Conservation (phyloP, 2,113 vertebrate genomes). For the Girardinichthys multiradiatus region DNA sequence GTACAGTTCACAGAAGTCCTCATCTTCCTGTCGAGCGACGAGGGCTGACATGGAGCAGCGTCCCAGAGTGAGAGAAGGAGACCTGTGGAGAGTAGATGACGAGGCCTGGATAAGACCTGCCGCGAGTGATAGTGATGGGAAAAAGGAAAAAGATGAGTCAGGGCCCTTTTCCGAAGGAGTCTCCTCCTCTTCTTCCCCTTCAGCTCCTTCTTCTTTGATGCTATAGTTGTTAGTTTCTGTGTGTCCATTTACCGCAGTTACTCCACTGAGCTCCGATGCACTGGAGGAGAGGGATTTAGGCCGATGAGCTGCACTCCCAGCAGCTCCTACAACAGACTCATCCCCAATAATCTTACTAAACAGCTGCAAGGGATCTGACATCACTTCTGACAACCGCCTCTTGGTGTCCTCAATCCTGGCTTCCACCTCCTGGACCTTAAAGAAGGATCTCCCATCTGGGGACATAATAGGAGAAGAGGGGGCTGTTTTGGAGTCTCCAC, state of each 20-base stretch:
- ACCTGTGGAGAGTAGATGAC: conserved; percentile 62
- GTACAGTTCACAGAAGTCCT: conserved; percentile 96
- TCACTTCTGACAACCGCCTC: conserved; percentile 95
- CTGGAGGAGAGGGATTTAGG: conserved; percentile 95
- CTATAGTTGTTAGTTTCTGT: conserved; percentile 93
- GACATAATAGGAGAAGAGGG: conserved; percentile 95
- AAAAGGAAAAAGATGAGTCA: conserved; percentile 74
- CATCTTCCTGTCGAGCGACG: conserved; percentile 94
- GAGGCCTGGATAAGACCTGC: conserved; percentile 47
- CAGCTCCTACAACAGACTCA: conserved; percentile 86
- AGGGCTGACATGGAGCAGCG: conserved; percentile 92
- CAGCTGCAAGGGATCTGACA: conserved; percentile 95
- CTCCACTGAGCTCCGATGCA: conserved; percentile 90
- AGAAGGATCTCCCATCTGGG: conserved; percentile 95
- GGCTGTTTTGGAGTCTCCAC: conserved; percentile 95
- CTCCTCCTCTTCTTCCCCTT: conserved; percentile 67
- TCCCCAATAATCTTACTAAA: conserved; percentile 98
- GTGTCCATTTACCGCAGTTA: conserved; percentile 89
- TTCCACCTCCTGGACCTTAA: conserved; percentile 98
- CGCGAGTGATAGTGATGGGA: conserved; percentile 58
- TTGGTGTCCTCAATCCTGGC: conserved; percentile 97
- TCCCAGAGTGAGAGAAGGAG: conserved; percentile 85
- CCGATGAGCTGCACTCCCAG: conserved; percentile 80
- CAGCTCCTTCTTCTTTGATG: conserved; percentile 92
- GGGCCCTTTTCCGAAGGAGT: conserved; percentile 68